phyloP scores from a whole-genome alignment of 2,888 invertebrate genomes.

The Merodon equestris region DNA sequence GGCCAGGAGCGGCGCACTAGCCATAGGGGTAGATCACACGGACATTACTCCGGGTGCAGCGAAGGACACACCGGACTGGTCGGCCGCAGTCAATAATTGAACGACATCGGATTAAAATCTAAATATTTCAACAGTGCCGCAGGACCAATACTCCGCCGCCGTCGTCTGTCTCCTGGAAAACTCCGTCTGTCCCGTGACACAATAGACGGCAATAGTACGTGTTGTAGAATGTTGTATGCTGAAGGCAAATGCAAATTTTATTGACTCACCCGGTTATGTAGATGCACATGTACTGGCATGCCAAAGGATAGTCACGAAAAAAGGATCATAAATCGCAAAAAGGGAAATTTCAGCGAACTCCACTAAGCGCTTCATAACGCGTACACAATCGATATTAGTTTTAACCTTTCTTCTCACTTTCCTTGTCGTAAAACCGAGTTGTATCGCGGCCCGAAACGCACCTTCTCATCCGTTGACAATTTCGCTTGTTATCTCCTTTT shows the following conservation, averaged over 20 bases:
- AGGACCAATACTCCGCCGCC: conserved; percentile 3
- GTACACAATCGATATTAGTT: conserved; percentile 45
- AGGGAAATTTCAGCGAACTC: conserved; percentile 49
- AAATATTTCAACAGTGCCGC: conserved; percentile 66
- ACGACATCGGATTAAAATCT: conserved; percentile 67
- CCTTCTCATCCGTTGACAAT: not conserved
- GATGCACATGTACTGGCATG: not conserved
- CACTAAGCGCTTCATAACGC: conserved; percentile 45
- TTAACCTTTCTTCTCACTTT: conserved; percentile 65
- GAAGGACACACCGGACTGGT: conserved; percentile 55
- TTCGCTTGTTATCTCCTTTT: conserved; percentile 6
- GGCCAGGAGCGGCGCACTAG: conserved; percentile 33
- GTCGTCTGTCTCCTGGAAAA: not conserved
- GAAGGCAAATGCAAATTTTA: conserved; percentile 60
- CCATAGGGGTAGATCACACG: conserved; percentile 20
- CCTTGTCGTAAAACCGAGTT: conserved; percentile 50
- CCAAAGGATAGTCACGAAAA: conserved; percentile 6
- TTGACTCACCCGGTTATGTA: conserved; percentile 47
- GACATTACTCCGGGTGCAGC: conserved; percentile 38
- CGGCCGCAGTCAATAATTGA: conserved; percentile 67
- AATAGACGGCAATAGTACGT: conserved; percentile 40
- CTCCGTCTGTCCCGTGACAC: conserved; percentile 30
- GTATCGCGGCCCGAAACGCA: conserved; percentile 22
- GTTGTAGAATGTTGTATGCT: too few relatives aligned
- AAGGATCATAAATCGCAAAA: conserved; percentile 56